phyloP scores from a whole-genome alignment of 2,113 vertebrate genomes.

The Seriola quinqueradiata region DNA sequence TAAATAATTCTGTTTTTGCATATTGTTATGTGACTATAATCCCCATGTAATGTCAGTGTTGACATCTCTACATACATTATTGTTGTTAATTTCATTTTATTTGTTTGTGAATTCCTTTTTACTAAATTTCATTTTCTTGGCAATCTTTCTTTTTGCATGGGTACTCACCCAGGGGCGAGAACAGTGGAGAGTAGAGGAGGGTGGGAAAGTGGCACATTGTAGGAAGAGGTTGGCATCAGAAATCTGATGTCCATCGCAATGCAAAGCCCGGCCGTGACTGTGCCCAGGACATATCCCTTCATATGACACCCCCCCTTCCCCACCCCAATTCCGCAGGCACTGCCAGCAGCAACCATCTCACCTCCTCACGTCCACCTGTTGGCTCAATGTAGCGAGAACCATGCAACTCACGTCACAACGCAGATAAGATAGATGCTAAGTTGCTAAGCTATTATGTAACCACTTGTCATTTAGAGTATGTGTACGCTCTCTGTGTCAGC shows the following conservation, averaged over 20 bases:
- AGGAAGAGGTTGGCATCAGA: slow-evolving; percentile 66
- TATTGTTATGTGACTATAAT: slow-evolving; percentile 54
- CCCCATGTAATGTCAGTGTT: slow-evolving; percentile 56
- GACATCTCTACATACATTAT: slow-evolving; percentile 69
- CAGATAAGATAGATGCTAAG: slow-evolving; percentile 54
- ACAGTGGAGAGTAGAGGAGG: slow-evolving; percentile 73
- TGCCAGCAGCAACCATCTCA: slow-evolving; percentile 62
- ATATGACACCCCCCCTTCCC: slow-evolving; percentile 42
- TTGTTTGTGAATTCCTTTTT: slow-evolving; percentile 50
- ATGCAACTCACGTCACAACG: slow-evolving; percentile 27
- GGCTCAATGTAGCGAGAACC: slow-evolving; percentile 64
- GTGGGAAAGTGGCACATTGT: slow-evolving; percentile 62
- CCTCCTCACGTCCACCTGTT: slow-evolving; percentile 62
- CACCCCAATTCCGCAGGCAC: slow-evolving; percentile 48
- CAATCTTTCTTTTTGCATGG: slow-evolving; percentile 81
- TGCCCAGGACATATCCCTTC: slow-evolving; percentile 56
- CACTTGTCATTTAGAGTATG: slow-evolving; percentile 17
- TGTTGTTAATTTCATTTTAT: slow-evolving; percentile 49
- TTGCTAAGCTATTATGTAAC: slow-evolving; percentile 31
- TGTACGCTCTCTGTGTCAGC: slow-evolving; percentile 11
- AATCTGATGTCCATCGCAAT: slow-evolving; percentile 62
- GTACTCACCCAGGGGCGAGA: slow-evolving; percentile 74
- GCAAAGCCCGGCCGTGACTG: slow-evolving; percentile 59
- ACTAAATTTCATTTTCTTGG: slow-evolving; percentile 71
- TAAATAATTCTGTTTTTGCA: slow-evolving; percentile 58